Evolutionary conservation across 2,113 vertebrate species (phyloP).

Genomic region (Plotosus lineatus): DNA sequence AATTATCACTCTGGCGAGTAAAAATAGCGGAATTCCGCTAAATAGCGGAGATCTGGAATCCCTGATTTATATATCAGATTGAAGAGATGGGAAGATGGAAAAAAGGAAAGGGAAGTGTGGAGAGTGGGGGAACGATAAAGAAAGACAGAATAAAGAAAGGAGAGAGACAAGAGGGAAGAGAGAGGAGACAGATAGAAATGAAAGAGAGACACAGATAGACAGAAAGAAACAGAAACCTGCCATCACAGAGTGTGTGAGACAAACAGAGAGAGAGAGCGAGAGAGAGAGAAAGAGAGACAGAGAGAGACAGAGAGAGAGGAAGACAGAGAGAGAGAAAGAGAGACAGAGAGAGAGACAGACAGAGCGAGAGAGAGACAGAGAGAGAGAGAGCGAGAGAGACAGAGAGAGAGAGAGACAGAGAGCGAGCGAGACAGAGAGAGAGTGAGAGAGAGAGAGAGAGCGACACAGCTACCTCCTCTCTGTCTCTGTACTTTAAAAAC

Average conservation of each 20-base stretch:
- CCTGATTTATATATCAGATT: too few relatives aligned
- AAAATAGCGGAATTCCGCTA: too few relatives aligned
- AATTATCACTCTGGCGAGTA: too few relatives aligned
- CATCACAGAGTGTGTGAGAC: too few relatives aligned
- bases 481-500: constrained; percentile 41
- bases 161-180: too few relatives aligned
- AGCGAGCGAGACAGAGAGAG: background rate
- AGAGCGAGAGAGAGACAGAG: background rate
- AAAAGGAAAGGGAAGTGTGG: too few relatives aligned
- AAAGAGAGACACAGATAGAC: background rate
- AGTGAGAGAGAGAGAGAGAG: background rate
- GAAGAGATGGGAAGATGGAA: too few relatives aligned
- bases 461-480: background rate
- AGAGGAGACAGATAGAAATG: background rate
- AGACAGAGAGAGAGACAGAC: constrained; percentile 11
- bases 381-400: background rate
- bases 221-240: too few relatives aligned
- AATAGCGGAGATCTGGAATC: too few relatives aligned
- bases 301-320: constrained; percentile 41
- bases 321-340: constrained; percentile 31
- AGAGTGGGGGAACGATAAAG: too few relatives aligned
- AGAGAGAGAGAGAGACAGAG: background rate
- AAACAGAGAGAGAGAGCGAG: background rate
- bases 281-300: constrained; percentile 5
- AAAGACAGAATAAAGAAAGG: too few relatives aligned